Conservation (phyloP, 2,113 vertebrate species). For the Agapornis roseicollis region DNA sequence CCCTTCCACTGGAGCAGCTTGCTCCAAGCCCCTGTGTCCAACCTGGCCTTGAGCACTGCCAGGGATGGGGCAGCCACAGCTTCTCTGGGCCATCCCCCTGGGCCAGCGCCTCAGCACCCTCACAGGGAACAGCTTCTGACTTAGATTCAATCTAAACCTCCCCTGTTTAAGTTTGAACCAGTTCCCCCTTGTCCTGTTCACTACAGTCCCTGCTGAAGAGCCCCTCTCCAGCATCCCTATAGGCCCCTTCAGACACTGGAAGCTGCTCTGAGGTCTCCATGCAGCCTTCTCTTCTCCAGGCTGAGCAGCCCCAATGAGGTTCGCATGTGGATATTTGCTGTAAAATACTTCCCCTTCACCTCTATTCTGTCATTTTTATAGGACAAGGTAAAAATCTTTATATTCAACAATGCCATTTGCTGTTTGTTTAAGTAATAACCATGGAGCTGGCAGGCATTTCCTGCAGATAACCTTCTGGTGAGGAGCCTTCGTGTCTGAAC, state of each 20-base stretch:
- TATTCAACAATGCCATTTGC: not conserved
- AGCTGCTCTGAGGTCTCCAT: not conserved
- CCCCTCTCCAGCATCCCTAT: no score
- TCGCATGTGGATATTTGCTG: not conserved
- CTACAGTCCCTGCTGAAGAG: no score
- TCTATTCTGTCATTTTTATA: not conserved
- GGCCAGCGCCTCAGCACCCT: no score
- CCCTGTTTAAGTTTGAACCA: no score
- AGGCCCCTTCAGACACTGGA: not conserved
- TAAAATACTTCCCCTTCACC: not conserved
- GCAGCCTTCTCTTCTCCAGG: not conserved
- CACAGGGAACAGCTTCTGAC: no score
- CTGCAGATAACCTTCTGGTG: not conserved
- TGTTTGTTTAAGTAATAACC: conserved; percentile 16
- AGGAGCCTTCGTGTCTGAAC: not conserved
- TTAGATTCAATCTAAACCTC: no score
- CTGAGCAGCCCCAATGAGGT: not conserved
- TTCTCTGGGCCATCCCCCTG: no score
- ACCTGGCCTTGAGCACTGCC: not conserved
- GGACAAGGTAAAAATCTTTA: not conserved
- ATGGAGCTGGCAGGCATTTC: not conserved
- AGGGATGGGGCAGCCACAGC: not conserved
- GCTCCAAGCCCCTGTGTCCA: not conserved
- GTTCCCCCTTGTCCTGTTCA: no score
- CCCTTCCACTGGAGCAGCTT: no score